Conservation (phyloP, 2,888 invertebrate species). For the Ormia ochracea region DNA sequence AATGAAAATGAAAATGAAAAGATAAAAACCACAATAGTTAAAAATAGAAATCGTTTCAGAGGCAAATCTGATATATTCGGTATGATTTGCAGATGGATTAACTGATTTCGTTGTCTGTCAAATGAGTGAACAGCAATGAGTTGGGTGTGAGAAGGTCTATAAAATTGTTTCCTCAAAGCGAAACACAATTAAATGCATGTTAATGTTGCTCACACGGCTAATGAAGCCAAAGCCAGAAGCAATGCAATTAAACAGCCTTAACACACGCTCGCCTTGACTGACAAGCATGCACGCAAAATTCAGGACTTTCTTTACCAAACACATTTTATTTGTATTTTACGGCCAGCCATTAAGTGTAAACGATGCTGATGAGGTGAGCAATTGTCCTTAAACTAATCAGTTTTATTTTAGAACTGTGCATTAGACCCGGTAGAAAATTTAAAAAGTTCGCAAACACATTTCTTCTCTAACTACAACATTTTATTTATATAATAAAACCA, state of each 20-base stretch:
- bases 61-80: conserved; percentile 3
- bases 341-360: conserved; percentile 64
- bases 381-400: conserved; percentile 55
- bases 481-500: no score
- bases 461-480: not conserved
- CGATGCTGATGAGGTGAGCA: conserved; percentile 65
- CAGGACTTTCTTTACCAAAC: conserved; percentile 1
- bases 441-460: no score
- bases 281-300: not conserved
- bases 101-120: conserved; percentile 34
- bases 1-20: conserved; percentile 37
- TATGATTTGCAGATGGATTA: conserved; percentile 50
- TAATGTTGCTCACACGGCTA: conserved; percentile 51
- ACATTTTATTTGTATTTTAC: conserved; percentile 45
- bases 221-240: conserved; percentile 30
- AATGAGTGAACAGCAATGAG: not conserved
- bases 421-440: conserved; percentile 10
- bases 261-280: no score
- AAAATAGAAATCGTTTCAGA: not conserved
- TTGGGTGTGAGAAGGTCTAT: conserved; percentile 24
- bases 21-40: conserved; percentile 49
- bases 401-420: not conserved
- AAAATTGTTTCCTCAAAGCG: conserved; percentile 48
- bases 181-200: conserved; percentile 65
- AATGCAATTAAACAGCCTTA: conserved; percentile 20